These are phyloP conservation scores for Pimephales promelas DNA, from an alignment of 2,113 vertebrate genomes.

Conservation along the genomic window DNA sequence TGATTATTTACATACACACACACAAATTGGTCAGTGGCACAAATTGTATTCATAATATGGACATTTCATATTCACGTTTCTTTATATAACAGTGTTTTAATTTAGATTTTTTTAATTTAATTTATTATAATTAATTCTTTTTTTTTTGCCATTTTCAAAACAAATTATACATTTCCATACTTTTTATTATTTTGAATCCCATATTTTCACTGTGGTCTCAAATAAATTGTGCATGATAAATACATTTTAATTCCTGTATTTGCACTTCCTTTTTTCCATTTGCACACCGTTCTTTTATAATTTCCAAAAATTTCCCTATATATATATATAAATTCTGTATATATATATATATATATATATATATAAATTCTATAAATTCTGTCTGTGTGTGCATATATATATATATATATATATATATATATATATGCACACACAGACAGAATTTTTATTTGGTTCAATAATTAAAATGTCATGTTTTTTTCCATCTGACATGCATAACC, in stretches of 20 bases:
- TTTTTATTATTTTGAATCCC: no score
- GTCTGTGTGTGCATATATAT: no score
- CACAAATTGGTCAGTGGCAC: no score
- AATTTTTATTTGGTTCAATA: background rate
- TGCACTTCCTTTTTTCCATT: background rate
- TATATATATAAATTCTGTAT: no score
- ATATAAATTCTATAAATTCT: no score
- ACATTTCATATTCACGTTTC: no score
- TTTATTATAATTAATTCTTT: fast-evolving
- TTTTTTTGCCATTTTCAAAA: no score
- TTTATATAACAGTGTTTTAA: no score
- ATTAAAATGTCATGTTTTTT: background rate
- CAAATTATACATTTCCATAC: no score
- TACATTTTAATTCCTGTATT: background rate
- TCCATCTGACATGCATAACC: background rate
- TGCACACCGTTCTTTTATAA: background rate
- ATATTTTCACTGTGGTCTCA: background rate
- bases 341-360: background rate
- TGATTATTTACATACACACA: no score
- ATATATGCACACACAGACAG: background rate
- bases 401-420: background rate
- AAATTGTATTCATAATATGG: no score
- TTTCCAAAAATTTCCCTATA: background rate
- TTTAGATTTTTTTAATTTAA: no score
- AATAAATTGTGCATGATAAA: background rate